Base-by-base conservation (phyloP, 1,140 invertebrate species). In the Drosophila saltans region DNA sequence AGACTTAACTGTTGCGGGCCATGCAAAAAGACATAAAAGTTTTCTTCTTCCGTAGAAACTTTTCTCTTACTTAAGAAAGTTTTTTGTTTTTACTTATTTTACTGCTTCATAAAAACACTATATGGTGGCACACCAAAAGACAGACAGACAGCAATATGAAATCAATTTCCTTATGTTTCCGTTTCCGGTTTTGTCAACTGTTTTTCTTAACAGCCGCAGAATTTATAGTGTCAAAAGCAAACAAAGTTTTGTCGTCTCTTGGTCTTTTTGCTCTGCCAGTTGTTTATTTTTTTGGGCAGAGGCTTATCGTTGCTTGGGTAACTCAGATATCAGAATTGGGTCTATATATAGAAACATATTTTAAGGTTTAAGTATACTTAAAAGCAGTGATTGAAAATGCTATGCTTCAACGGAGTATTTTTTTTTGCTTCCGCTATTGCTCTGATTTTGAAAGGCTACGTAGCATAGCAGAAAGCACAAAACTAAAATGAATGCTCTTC, bases 101-200 rank as follows among this genome's bases (percentile, higher is more conserved):
- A 81, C 81, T 81, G 75, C 74, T 82, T 66, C 80, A 88, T 77
- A 66, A 69, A 62, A 71, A 73, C 71, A 78, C 76, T 75, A 78
- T 52, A 52, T 24, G n/a, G n/a, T 26, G 45, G 8, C 45, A 52
- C 71, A 68, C 60, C 66, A 68, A 16, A 16, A 40, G 6, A 10
- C 70, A 71, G 81, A 86, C 84, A 16, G 16, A 16, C 16, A 16
- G 16, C 16, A 89, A 84, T 78, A 80, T 80, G 80, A 88, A 88
- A 89, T 88, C 83, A 88, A 88, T 88, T 88, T 89, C 77, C 33
- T 52, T 58, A 70, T 74, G 74, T 69, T 88, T 88, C 83, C 83
- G 80, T 78, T 67, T 68, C 60, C 66, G 61, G 58, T 72, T 52
- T 66, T 66, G 9, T 36, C 78, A 66, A 33, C 52, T 72, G 63